Percentiles rank a stretch among this genome's conserved stretches.
Evolutionary conservation across 64 coral and sea anemone genomes (phyloP).

Genomic region (Acropora yongei): DNA sequence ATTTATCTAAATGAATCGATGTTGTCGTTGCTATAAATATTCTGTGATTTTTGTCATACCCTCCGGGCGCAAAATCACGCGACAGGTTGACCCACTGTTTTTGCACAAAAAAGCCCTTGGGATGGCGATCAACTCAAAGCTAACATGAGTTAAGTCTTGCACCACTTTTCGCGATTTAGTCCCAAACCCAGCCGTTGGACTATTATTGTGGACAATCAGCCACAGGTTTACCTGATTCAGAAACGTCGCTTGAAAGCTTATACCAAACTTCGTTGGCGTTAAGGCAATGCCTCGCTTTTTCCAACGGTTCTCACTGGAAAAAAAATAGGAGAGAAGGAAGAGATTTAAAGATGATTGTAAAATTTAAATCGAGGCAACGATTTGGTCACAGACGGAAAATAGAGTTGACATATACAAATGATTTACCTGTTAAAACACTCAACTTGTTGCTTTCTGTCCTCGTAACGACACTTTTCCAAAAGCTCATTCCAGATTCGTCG

Average conservation of each 20-base stretch:
- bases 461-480: slow-evolving; percentile 71
- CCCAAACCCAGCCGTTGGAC: no score
- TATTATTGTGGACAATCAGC: no score
- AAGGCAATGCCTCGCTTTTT: slow-evolving; percentile 87
- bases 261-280: slow-evolving; percentile 87
- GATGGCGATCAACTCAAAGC: no score
- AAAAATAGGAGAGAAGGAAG: background rate
- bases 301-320: slow-evolving; percentile 78
- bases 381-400: background rate
- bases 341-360: background rate
- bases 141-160: no score
- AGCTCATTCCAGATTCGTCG: slow-evolving; percentile 82
- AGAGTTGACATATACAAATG: background rate
- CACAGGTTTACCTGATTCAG: slow-evolving; percentile 74
- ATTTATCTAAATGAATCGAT: no score
- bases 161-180: no score
- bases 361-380: background rate
- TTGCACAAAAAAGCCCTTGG: no score
- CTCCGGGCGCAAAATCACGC: no score
- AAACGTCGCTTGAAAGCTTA: slow-evolving; percentile 67
- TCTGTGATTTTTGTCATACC: no score
- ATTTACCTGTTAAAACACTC: slow-evolving; percentile 59
- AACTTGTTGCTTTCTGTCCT: slow-evolving; percentile 57
- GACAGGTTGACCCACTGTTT: no score
- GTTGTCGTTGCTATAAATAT: no score